Base-by-base conservation (phyloP, 1,140 invertebrate species). In the Lineus longissimus region DNA sequence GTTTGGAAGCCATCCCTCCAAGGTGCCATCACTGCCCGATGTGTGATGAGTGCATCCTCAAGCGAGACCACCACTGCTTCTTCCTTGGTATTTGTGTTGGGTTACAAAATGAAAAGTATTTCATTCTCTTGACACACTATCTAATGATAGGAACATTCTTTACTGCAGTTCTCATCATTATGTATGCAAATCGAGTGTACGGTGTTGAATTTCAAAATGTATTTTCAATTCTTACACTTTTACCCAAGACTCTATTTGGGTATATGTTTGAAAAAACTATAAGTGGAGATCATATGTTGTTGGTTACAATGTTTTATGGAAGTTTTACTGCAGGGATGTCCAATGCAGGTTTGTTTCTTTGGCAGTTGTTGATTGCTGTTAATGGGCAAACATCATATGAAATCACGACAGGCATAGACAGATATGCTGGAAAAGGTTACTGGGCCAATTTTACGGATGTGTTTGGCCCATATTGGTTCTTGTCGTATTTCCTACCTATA, bases 11-110 rank as follows among this genome's bases (percentile, higher is more conserved):
- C 41, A 47, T 23, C 0, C 76, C 75, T 0, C 70, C 73, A 9
- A 60, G 76, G 19, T 88, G 93, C 2, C 94, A 92, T 88, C 95
- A 98, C 77, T 98, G 95, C 74, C 82, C 86, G 55, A 86, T 83
- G 30, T 98, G 95, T 73, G 78, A 87, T 23, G 77, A 79, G 1
- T 98, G 95, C 75, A 89, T 97, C 54, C 77, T 96, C 1, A 94
- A 94, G 77, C 84, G 94, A 68, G 95, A 98, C 77, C 95, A 98
- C 81, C 95, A 98, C 77, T 98, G 95, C 76, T 88, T 89, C 55
- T 98, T 97, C 78, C 89, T 90, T 22, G 90, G 89, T 11, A 91
- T 88, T 74, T 97, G 95, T 81, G 84, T 97, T 27, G 95, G 95
- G 1, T 90, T 94, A 75, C 85, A 86, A 58, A 97, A 97, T 81